Percentiles rank a stretch among this genome's conserved stretches.
phyloP scores from a whole-genome alignment of 2,888 invertebrate species.

The Erebia epiphron region DNA sequence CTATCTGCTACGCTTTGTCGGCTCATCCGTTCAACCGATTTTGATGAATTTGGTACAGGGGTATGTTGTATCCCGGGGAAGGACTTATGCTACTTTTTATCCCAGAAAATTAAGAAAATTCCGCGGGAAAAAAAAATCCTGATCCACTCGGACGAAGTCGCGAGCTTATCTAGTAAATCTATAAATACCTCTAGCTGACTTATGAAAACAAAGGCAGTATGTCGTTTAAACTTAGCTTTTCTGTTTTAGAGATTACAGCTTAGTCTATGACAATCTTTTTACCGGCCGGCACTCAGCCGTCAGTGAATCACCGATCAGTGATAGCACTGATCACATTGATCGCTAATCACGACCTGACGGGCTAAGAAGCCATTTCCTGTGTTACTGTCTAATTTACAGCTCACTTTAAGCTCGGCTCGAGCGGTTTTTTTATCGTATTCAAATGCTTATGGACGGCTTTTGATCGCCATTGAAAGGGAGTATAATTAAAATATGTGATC shows the following conservation, averaged over 20 bases:
- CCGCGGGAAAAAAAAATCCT: too few relatives aligned
- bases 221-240: background rate
- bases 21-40: too few relatives aligned
- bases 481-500: slow-evolving; percentile 32
- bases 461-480: slow-evolving; percentile 24
- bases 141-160: too few relatives aligned
- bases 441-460: slow-evolving; percentile 34
- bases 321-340: slow-evolving; percentile 73
- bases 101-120: too few relatives aligned
- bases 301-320: slow-evolving; percentile 71
- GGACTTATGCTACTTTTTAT: too few relatives aligned
- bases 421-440: slow-evolving; percentile 31
- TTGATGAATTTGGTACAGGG: too few relatives aligned
- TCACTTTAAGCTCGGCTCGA: slow-evolving; percentile 56
- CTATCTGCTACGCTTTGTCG: too few relatives aligned
- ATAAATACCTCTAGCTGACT: too few relatives aligned
- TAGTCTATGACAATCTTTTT: slow-evolving; percentile 61
- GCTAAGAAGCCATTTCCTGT: slow-evolving; percentile 80
- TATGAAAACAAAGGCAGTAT: too few relatives aligned
- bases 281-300: slow-evolving; percentile 56
- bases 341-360: slow-evolving; percentile 78
- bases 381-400: slow-evolving; percentile 79
- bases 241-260: background rate
- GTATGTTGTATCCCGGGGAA: too few relatives aligned
- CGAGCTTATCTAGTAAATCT: too few relatives aligned